Base-by-base conservation (phyloP, 2,888 invertebrate genomes). In the Gnatocerus cornutus region DNA sequence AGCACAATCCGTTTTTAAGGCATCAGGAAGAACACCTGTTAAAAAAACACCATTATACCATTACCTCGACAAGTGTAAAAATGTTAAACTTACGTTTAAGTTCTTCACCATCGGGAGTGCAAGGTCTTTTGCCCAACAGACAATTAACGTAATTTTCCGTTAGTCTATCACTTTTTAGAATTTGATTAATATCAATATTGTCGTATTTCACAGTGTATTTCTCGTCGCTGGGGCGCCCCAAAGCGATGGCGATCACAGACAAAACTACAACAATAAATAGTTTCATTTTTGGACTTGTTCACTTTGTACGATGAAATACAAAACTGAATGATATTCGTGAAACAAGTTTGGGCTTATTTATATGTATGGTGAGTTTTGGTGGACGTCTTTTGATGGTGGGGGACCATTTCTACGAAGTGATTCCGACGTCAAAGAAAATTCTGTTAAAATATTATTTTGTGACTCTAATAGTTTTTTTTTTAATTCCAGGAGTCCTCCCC, bases 121-220 rank as follows among this genome's bases (percentile, higher is more conserved):
- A 92, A 9, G 87, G 87, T 13, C 90, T 90, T 76, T 83, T 86
- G 0, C 90, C 91, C 71, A 92, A 79, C 1, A 93, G 84, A 78
- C 93, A 93, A 75, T 91, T 89, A 3, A 90, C 87, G 80, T 93
- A 92, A 62, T 89, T 90, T 73, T 89, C 89, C 46, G 92, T 84
- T 8, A 93, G 85, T 43, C 92, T 87, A 2, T 90, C 87, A 46
- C 90, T 92, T 73, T 86, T 87, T 1, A 93, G 85, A 71, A 92
- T 89, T 77, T 90, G 88, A 16, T 92, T 90, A 27, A 93, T 81
- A 78, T 92, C 89, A 73, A 92, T 86, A 80, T 90, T 88, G 82
- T 92, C 92, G 84, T 90, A 92, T 80, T 90, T 91, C 73, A 90
- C 89, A 0, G 90, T 90, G 83, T 92, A 92, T 21, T 86, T 87